Evolutionary conservation across 2,888 invertebrate genomes (phyloP).

Genomic region (Dryadula phaetusa): DNA sequence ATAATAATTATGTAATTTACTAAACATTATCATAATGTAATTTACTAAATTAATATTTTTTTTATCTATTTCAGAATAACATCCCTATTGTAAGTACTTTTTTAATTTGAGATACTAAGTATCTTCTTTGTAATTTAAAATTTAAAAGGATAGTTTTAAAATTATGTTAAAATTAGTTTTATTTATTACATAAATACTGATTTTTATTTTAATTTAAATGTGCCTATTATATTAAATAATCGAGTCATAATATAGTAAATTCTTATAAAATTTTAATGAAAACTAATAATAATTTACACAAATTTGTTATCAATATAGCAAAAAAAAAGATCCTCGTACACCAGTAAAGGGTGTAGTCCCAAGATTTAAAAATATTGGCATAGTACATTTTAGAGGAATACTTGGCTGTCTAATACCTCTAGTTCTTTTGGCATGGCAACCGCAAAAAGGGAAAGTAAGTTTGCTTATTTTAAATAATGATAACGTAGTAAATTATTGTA

Average conservation of each 20-base stretch:
- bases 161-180: too few relatives aligned
- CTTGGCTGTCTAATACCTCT: conserved; percentile 57
- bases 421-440: conserved; percentile 48
- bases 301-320: conserved; percentile 26
- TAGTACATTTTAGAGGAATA: conserved; percentile 56
- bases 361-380: conserved; percentile 50
- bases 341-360: conserved; percentile 49
- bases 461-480: background rate
- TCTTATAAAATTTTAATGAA: too few relatives aligned
- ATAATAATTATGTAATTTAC: background rate
- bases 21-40: background rate
- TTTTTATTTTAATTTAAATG: too few relatives aligned
- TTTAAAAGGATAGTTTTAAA: too few relatives aligned
- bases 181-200: too few relatives aligned
- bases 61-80: conserved; percentile 26
- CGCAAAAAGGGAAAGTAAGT: conserved; percentile 52
- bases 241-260: too few relatives aligned
- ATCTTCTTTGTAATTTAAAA: background rate
- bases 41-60: background rate
- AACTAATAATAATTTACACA: background rate
- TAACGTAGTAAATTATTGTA: too few relatives aligned
- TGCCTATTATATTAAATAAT: too few relatives aligned
- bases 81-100: conserved; percentile 35
- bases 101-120: background rate
- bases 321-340: conserved; percentile 44